Base-by-base conservation (phyloP, 2,797 vertebrate species). In the Channallabes apus region DNA sequence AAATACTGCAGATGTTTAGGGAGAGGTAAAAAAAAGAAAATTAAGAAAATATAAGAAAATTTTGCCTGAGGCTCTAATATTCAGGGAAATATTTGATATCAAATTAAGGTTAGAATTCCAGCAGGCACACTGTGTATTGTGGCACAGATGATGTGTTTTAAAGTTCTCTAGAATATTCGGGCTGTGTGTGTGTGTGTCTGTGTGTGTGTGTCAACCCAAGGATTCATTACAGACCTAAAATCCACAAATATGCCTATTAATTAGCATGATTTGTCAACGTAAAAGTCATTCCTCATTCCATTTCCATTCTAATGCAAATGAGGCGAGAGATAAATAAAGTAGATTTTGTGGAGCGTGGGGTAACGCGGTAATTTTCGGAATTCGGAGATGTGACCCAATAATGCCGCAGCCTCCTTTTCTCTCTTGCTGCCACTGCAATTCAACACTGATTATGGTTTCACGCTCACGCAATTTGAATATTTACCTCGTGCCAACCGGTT, bases 381-480 rank as follows among this genome's bases (percentile, higher is more conserved):
- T 83, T 87, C 27, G 83, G 62, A 82, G 85, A 85, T 87, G 87
- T 83, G 88, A 86, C 91, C 88, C 87, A 89, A 86, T 89, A 89
- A 90, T 83, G 64, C 69, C 89, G 87, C 24, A 17, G 65, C 72
- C 46, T 56, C 14, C 72, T 27, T 80, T 67, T 73, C 27, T 71
- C n/a, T 76, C 87, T 89, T 76, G 77, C 85, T 85, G 75, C 61
- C 87, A 87, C 90, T 90, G 87, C 90, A 90, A 93, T 93, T 92
- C 91, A 89, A 89, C 83, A 86, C 91, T 92, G 93, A 94, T 94
- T 94, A 93, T 86, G 85, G 87, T 90, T 92, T 91, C 91, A 89
- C 91, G 88, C 91, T 90, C 88, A 76, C 86, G 87, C 90, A 92
- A 93, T 94, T 92, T 91, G 90, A 94, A 94, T 93, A 92, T 93